These are phyloP conservation scores for Herminia tarsipennalis DNA, from an alignment of 2,888 invertebrate species.

Conservation along the genomic window DNA sequence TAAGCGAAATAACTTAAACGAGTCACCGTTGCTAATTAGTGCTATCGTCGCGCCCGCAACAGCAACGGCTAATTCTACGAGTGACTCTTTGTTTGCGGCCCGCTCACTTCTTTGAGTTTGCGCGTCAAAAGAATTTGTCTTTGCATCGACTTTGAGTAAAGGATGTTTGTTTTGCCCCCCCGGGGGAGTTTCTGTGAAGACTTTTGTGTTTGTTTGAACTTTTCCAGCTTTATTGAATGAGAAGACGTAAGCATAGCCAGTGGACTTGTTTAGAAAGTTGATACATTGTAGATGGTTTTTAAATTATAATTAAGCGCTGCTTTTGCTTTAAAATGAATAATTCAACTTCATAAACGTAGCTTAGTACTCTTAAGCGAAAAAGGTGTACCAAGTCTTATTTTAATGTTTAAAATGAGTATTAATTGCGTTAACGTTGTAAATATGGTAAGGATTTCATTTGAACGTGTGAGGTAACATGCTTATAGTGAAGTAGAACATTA, in stretches of 20 bases:
- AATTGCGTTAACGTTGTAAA: not conserved
- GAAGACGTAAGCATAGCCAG: conserved; percentile 38
- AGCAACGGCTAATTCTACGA: conserved; percentile 78
- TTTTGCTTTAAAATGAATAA: conserved; percentile 3
- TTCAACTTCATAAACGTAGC: not conserved
- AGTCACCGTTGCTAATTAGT: conserved; percentile 84
- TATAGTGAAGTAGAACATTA: conserved; percentile 19
- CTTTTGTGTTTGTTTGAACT: conserved; percentile 63
- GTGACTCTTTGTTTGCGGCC: conserved; percentile 79
- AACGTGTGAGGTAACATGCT: conserved; percentile 1
- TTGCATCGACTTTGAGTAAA: conserved; percentile 78
- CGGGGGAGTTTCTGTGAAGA: conserved; percentile 60
- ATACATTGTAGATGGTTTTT: conserved; percentile 18
- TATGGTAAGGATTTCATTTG: not conserved
- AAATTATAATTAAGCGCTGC: conserved; percentile 10
- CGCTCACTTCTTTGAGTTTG: conserved; percentile 78
- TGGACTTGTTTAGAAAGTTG: conserved; percentile 44
- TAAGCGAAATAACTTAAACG: conserved; percentile 85
- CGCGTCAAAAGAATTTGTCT: conserved; percentile 84
- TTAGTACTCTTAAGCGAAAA: too few relatives aligned
- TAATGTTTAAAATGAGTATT: not conserved
- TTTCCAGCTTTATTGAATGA: conserved; percentile 51
- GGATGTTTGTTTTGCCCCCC: conserved; percentile 74
- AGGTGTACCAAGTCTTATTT: too few relatives aligned
- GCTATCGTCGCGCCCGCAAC: conserved; percentile 70